Evolutionary conservation across 2,888 invertebrate genomes (phyloP), one percentile per base, ranked within the genome.

Genomic region (Sinotaia quadrata): DNA sequence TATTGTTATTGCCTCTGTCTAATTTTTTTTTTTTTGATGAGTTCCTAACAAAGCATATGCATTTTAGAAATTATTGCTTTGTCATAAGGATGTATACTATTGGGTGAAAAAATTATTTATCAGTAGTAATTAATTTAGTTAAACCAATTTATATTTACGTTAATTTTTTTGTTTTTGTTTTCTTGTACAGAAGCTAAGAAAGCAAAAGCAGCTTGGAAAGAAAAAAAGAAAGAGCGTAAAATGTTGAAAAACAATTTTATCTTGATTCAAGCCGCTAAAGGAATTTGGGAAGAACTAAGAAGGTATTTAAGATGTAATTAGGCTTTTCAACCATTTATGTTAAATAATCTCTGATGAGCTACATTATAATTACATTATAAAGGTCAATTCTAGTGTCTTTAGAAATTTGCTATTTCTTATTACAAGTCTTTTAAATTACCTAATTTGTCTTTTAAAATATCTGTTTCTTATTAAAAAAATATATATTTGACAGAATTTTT

Each of bases 201-300:
- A 67, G 78, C 81, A 10, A 80, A 61, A 37, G 67, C 82, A 59
- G 78, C 77, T 7, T 79, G 78, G 65, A 84, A 84, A 61, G 84
- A 85, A 58, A 78, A 83, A 58, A 82, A 80, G 61, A 79, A 81
- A 63, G 78, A 81, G 18, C 74, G 83, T 34, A 82, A 82, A 71
- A 80, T 81, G 72, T 63, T 81, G 69, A 81, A 82, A 69, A 82
- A 84, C 67, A 84, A 86, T 65, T 82, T 74, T 74, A 81, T 81
- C 21, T 74, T 83, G 41, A 83, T 82, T 21, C 75, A 81, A 47
- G 75, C 78, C 36, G 82, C 85, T 2, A 85, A 85, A 70, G 79
- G 79, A 62, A 78, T 83, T 4, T 86, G 85, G 85, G 86, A 86
- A 69, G 82, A 85, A 49, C 68, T 86, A 7, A 75, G 86, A 68